These are phyloP conservation scores for Empidonax alnorum DNA, from an alignment of 2,113 vertebrate species.

Conservation along the genomic window DNA sequence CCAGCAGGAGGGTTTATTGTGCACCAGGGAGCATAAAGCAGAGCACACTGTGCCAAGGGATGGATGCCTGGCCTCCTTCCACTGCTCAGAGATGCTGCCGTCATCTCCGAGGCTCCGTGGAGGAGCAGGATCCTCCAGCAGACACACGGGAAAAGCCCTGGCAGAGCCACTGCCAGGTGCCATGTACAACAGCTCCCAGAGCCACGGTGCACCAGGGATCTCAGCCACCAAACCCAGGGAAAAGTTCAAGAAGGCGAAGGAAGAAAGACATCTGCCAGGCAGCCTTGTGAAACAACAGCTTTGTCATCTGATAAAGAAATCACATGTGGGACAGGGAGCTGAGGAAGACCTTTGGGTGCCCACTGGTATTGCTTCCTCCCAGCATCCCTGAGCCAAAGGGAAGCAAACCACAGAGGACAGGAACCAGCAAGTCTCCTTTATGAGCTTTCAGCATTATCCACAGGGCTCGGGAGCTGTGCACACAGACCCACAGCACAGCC, in stretches of 20 bases:
- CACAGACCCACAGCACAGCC: not conserved
- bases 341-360: not conserved
- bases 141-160: not conserved
- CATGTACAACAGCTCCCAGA: not conserved
- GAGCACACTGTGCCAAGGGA: not conserved
- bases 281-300: not conserved
- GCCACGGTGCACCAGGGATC: fast-evolving
- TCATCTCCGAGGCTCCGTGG: fast-evolving
- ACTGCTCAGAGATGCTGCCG: not conserved
- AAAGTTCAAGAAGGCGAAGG: not conserved
- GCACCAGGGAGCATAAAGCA: not conserved
- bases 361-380: not conserved
- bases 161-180: not conserved
- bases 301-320: not conserved
- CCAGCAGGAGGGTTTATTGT: not conserved
- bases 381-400: fast-evolving
- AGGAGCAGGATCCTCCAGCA: not conserved
- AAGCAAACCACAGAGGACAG: not conserved
- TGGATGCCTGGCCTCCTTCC: not conserved
- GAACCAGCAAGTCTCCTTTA: not conserved
- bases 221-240: not conserved
- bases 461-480: not conserved
- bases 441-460: not conserved
- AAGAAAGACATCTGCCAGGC: not conserved
- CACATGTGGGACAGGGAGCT: fast-evolving